Evolutionary conservation across 2,797 vertebrate species (phyloP).

Genomic region (Streptopelia turtur): DNA sequence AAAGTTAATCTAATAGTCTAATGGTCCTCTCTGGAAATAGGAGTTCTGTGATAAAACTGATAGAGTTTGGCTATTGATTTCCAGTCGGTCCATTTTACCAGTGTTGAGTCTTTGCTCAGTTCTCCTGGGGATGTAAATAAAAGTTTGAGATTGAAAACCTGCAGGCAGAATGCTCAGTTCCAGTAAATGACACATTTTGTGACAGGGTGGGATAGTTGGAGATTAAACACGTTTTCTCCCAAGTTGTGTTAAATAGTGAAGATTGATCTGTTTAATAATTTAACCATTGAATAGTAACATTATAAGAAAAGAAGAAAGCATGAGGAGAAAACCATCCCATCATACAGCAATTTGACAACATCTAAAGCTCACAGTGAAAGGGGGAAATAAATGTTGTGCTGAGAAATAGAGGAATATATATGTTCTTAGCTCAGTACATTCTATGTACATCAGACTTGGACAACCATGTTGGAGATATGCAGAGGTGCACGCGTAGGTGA

Average conservation of each 20-base stretch:
- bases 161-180: background rate
- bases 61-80: background rate
- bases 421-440: background rate
- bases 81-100: background rate
- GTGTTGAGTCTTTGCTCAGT: background rate
- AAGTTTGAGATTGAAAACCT: background rate
- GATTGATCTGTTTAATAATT: background rate
- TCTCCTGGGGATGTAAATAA: background rate
- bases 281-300: background rate
- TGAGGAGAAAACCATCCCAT: background rate
- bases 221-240: background rate
- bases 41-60: background rate
- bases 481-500: background rate
- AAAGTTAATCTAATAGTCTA: background rate
- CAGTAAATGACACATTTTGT: background rate
- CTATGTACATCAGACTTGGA: background rate
- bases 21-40: background rate
- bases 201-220: background rate
- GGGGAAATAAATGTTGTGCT: background rate
- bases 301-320: background rate
- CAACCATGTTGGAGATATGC: background rate
- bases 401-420: background rate
- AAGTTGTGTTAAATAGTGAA: background rate
- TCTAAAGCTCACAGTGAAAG: background rate
- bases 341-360: background rate